phyloP scores from a whole-genome alignment of 2,113 vertebrate genomes.

The Ovis canadensis region DNA sequence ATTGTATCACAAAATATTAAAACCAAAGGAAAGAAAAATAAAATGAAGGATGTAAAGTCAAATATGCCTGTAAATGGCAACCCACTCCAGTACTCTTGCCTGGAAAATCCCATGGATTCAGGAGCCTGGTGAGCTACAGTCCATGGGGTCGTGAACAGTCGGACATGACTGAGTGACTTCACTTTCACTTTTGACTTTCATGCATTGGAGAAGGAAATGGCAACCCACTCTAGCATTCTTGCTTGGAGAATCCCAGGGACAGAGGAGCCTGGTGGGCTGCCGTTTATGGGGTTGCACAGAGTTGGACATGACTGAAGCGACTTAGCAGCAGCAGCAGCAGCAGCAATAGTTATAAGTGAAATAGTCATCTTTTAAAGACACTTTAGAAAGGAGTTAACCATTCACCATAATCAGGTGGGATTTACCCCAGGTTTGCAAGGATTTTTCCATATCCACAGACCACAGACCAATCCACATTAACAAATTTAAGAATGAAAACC shows the following conservation, averaged over 20 bases:
- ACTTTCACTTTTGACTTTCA: too few relatives aligned
- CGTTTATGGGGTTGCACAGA: accelerated
- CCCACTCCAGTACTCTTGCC: too few relatives aligned
- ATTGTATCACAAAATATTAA: not conserved
- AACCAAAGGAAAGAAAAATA: not conserved
- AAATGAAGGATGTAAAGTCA: not conserved
- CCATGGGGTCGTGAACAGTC: accelerated
- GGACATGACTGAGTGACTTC: too few relatives aligned
- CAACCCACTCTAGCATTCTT: too few relatives aligned
- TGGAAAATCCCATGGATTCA: too few relatives aligned
- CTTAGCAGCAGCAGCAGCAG: too few relatives aligned
- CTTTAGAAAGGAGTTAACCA: not conserved
- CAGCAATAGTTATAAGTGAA: not conserved
- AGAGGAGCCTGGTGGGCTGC: too few relatives aligned
- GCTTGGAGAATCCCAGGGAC: too few relatives aligned
- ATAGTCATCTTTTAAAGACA: not conserved
- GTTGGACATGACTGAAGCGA: accelerated
- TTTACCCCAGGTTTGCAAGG: not conserved
- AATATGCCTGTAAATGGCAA: not conserved
- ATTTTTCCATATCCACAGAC: not conserved
- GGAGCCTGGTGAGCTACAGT: too few relatives aligned
- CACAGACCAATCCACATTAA: not conserved
- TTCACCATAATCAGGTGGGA: not conserved
- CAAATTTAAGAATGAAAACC: not conserved
- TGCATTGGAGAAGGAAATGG: too few relatives aligned